Evolutionary conservation across 35 echinoderm and acorn worm species (phyloP), one percentile per base, ranked within the genome.

Genomic region (Eucidaris tribuloides): DNA sequence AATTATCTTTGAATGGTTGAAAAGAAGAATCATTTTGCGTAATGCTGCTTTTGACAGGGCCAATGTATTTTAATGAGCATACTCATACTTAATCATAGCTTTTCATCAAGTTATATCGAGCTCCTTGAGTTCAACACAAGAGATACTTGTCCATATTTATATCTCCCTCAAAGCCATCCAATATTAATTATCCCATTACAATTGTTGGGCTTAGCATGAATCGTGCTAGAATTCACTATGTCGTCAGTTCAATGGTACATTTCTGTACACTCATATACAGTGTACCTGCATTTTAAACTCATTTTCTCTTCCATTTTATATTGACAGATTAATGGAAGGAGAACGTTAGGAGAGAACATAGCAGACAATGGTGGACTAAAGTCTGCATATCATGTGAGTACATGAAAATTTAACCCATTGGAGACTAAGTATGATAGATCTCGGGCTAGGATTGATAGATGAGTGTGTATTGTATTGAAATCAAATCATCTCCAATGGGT

Each of bases 341-440:
- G 80, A 63, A 99, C 96, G n/a, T 64, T 99, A 34, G 91, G 96
- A 55, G 96, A 99, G 79, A 99, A 99, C 61, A 99, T 99, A 54
- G 96, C 96, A 5, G 96, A 99, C 63, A 99, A 99, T 81, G 96
- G 96, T 50, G 96, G 96, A 31, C 49, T 99, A 13, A 99, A 99
- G 56, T 92, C 96, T 45, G 90, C 96, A 40, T 99, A 90, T 65
- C 81, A 82, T 78, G 96, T 99, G 85, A 99, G 91, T 81, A 25
- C 45, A n/a, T 65, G 15, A 18, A 57, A 32, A 27, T 18, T 61
- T 25, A 70, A 30, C 24, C n/a, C 4, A 28, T 44, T 3, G 40
- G 54, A 62, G n/a, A 52, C 13, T 30, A 62, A 65, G 18, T 83
- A 36, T 42, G 11, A 9, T 28, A 66, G 11, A 19, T 13, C n/a